Conservation (phyloP, 2,797 vertebrate species). For the Esox masquinongy region DNA sequence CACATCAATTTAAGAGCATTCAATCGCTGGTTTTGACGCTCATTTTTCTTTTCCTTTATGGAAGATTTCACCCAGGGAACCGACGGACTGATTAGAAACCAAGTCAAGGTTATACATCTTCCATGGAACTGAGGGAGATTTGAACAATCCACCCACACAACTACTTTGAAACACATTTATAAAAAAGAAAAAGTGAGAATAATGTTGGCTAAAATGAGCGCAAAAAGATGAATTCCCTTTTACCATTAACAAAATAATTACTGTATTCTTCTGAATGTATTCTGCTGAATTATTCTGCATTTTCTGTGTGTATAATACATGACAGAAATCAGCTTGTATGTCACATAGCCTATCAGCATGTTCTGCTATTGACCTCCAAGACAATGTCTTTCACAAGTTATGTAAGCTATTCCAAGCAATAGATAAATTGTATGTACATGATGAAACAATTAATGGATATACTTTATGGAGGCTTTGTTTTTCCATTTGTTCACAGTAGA, state of each 20-base stretch:
- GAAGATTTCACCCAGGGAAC: constrained; percentile 42
- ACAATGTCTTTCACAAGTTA: constrained; percentile 19
- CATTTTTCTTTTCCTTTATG: constrained; percentile 41
- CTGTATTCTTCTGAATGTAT: constrained; percentile 24
- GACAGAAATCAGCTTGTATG: constrained; percentile 29
- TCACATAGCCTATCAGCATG: constrained; percentile 22
- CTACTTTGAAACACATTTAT: constrained; percentile 30
- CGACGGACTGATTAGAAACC: constrained; percentile 46
- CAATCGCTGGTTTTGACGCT: constrained; percentile 21
- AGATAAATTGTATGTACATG: constrained; percentile 25
- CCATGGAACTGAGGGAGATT: constrained; percentile 24
- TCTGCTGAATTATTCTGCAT: neutral
- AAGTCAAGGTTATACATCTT: constrained; percentile 32
- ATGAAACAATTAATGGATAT: constrained; percentile 40
- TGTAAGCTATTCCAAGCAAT: constrained; percentile 29
- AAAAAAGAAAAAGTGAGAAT: neutral
- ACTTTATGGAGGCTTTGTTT: constrained; percentile 34
- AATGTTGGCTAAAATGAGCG: neutral
- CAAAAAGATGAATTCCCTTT: constrained; percentile 1
- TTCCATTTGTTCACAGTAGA: constrained; percentile 47
- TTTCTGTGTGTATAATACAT: constrained; percentile 28
- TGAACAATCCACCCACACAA: constrained; percentile 22
- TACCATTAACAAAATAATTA: neutral
- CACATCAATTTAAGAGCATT: constrained; percentile 37
- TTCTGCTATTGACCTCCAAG: constrained; percentile 27